Evolutionary conservation across 2,797 vertebrate species (phyloP).

Genomic region (Kryptolebias ocellatus): DNA sequence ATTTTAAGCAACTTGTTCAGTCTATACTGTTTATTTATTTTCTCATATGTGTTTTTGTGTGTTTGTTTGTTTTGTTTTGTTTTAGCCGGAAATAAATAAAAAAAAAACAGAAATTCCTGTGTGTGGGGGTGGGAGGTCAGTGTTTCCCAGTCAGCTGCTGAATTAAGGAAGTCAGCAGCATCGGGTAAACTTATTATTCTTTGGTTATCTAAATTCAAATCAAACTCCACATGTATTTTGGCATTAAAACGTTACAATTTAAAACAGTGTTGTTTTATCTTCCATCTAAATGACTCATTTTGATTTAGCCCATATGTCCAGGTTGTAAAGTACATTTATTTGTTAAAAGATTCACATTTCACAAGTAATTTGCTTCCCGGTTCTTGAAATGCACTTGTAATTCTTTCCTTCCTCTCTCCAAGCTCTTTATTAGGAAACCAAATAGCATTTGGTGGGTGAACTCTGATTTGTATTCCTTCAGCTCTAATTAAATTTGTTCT

Average conservation of each 20-base stretch:
- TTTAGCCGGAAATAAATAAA: no score
- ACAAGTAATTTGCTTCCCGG: conserved; percentile 50
- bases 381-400: conserved; percentile 65
- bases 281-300: not conserved
- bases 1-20: conserved; percentile 63
- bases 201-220: not conserved
- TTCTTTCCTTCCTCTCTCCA: conserved; percentile 52
- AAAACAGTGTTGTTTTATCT: not conserved
- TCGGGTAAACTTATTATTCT: not conserved
- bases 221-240: not conserved
- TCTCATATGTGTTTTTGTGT: not conserved
- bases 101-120: no score
- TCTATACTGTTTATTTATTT: conserved; percentile 28
- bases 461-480: conserved; percentile 72
- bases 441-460: conserved; percentile 69
- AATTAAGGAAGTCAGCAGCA: no score
- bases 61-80: not conserved
- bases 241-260: not conserved
- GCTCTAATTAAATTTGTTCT: conserved; percentile 77
- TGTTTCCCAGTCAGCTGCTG: no score
- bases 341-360: conserved; percentile 53
- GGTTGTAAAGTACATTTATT: conserved; percentile 51
- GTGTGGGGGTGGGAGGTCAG: no score
- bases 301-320: conserved; percentile 8
- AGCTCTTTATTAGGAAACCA: conserved; percentile 66